Base-by-base conservation (phyloP, 2,888 invertebrate genomes). In the Orthosia cruda region DNA sequence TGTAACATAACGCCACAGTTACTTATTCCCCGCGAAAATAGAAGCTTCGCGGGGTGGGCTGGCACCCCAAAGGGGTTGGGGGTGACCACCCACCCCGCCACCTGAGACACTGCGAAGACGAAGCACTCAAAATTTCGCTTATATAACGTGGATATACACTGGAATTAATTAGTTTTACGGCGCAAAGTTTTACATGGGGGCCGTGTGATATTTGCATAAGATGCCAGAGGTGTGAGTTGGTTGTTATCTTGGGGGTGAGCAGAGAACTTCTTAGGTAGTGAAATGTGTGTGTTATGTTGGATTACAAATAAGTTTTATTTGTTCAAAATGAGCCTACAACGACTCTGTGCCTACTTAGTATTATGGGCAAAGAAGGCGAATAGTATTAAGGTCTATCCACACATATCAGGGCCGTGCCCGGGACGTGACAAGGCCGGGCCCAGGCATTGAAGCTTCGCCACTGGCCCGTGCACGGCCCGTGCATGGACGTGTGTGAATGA, bases 91-190 rank as follows among this genome's bases (percentile, higher is more conserved):
- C 40, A 40, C 40, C 13, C 26, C 72, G 88, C 90, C 94, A 93
- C 93, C 93, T 93, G 94, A 94, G 93, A 93, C 93, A 85, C 87
- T 86, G 87, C 81, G 89, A 93, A 93, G 93, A 92, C 91, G 93
- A 47, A 81, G 91, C 92, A 92, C 92, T 94, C 93, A 93, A 93
- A 94, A 92, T 93, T 94, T 93, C 90, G 90, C 91, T 92, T 91
- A 91, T 92, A 92, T 90, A 89, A 90, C 88, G 75, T 83, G 81
- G 81, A 87, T 87, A 87, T 87, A 83, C 83, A 68, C 87, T 81
- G 73, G 89, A 89, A 93, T 93, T 92, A 93, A 93, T 92, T 92
- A 91, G 91, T 91, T 92, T 89, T 89, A 86, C 77, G 75, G 77
- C 32, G 58, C 58, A 77, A 87, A 92, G 92, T 92, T 92, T 92